phyloP scores from a whole-genome alignment of 2,888 invertebrate genomes.

The Mythimna albipuncta region DNA sequence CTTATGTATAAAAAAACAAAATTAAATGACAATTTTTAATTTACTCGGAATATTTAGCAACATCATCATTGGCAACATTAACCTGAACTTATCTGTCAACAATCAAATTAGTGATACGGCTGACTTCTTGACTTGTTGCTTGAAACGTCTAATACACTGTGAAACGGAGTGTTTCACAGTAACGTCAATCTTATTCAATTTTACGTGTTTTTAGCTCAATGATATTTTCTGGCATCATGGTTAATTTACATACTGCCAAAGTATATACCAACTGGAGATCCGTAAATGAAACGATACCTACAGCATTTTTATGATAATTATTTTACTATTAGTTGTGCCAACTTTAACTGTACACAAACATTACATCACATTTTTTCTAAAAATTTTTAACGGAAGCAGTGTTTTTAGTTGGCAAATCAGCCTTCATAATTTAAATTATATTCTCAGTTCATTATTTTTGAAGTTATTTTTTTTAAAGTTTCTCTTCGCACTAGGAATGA shows the following conservation, averaged over 20 bases:
- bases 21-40: neutral
- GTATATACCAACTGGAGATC: neutral
- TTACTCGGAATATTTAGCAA: neutral
- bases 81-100: neutral
- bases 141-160: conserved; percentile 6
- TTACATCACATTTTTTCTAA: neutral
- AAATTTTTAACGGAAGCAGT: neutral
- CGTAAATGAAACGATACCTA: conserved; percentile 16
- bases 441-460: too few species aligned
- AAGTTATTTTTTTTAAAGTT: neutral
- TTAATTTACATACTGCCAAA: conserved; percentile 4
- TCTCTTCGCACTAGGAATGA: too few species aligned
- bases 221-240: conserved; percentile 8
- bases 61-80: conserved; percentile 3
- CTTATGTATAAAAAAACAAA: neutral
- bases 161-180: conserved; percentile 9
- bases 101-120: too few species aligned
- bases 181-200: conserved; percentile 5
- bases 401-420: neutral
- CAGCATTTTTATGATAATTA: neutral
- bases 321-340: neutral
- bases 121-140: neutral
- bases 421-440: too few species aligned
- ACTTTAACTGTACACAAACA: neutral
- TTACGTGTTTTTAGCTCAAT: neutral